A percentile compares a stretch with the other conserved stretches of the same genome.
Evolutionary conservation across 2,888 invertebrate genomes (phyloP).

Genomic region (Tipula helvola): DNA sequence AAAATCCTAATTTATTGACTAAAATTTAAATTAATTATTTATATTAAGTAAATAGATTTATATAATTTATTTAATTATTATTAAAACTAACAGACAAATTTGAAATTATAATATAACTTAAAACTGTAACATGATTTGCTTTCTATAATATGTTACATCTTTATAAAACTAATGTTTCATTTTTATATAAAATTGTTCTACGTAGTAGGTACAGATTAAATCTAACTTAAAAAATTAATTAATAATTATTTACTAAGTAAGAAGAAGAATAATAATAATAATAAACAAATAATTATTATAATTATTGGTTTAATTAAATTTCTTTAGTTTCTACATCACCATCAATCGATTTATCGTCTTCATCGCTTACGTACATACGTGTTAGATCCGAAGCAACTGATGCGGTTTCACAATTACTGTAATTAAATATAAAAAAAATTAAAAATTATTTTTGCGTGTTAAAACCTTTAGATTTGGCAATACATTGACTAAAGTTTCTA

Average conservation of each 20-base stretch:
- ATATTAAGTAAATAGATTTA: background rate
- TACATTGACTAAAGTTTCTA: too few species aligned
- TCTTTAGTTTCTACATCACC: background rate
- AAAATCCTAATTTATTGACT: background rate
- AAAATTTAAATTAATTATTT: background rate
- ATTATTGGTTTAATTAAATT: background rate
- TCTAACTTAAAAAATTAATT: background rate
- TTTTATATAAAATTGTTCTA: background rate
- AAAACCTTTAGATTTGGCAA: background rate
- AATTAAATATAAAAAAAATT: conserved; percentile 12
- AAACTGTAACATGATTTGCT: background rate
- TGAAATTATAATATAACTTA: background rate
- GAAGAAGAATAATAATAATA: background rate
- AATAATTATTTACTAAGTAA: background rate
- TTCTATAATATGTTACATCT: background rate
- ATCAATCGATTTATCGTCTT: conserved; percentile 32
- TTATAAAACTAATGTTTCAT: background rate
- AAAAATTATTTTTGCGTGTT: background rate
- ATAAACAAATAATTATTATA: background rate
- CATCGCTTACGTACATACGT: conserved; percentile 60
- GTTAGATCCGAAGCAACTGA: conserved; percentile 54
- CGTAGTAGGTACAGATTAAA: background rate
- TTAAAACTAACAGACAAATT: background rate
- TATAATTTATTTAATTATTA: background rate
- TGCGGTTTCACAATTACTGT: conserved; percentile 44